These are phyloP conservation scores for Ctenopoma multispine DNA, from an alignment of 2,797 vertebrate genomes.

Conservation along the genomic window DNA sequence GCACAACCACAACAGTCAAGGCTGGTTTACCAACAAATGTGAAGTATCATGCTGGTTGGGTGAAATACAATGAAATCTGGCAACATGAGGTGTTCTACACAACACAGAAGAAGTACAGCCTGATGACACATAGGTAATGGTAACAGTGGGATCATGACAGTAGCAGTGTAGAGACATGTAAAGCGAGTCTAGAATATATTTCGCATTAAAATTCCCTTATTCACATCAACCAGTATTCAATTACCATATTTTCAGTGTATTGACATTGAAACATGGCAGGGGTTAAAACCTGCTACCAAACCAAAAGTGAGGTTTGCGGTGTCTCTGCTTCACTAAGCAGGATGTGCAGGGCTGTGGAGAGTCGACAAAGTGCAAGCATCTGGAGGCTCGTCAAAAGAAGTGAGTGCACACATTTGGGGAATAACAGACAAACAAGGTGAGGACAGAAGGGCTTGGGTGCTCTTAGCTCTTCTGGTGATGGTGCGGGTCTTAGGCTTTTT, in stretches of 20 bases:
- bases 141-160: slow-evolving; percentile 53
- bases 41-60: slow-evolving; percentile 65
- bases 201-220: slow-evolving; percentile 3
- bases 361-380: slow-evolving; percentile 64
- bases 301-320: slow-evolving; percentile 52
- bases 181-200: slow-evolving; percentile 6
- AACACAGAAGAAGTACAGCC: slow-evolving; percentile 67
- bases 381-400: slow-evolving; percentile 53
- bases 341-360: slow-evolving; percentile 63
- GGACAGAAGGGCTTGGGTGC: slow-evolving; percentile 73
- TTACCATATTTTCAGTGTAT: slow-evolving; percentile 1
- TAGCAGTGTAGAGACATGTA: slow-evolving; percentile 40
- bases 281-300: slow-evolving; percentile 40
- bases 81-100: slow-evolving; percentile 66
- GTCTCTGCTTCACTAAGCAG: slow-evolving; percentile 66
- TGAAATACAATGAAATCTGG: slow-evolving; percentile 62
- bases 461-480: slow-evolving; percentile 75
- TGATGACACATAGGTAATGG: slow-evolving; percentile 72
- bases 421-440: slow-evolving; percentile 75
- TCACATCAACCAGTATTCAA: slow-evolving; percentile 12
- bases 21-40: slow-evolving; percentile 41
- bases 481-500: slow-evolving; percentile 67
- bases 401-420: slow-evolving; percentile 67
- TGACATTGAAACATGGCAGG: slow-evolving; percentile 36
- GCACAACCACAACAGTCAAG: slow-evolving; percentile 36